A percentile compares a stretch with the other conserved stretches of the same genome.
Conservation (phyloP, 2,888 invertebrate genomes). For the Tryphoninae sp. region DNA sequence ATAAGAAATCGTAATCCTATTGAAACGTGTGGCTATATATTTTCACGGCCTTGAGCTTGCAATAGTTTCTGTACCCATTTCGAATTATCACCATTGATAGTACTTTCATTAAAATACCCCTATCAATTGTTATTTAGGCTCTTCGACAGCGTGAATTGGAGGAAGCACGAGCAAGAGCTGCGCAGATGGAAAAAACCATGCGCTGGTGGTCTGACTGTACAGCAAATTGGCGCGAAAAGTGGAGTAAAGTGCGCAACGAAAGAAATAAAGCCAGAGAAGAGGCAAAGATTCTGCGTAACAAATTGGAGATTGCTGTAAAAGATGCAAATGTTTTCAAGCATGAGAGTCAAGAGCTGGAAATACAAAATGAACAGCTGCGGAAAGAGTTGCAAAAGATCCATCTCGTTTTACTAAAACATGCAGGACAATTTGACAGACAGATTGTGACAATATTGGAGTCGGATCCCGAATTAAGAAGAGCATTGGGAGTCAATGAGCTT, state of each 20-base stretch:
- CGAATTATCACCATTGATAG: not conserved
- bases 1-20: too few relatives aligned
- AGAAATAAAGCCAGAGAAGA: conserved; percentile 96
- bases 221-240: conserved; percentile 97
- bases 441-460: conserved; percentile 77
- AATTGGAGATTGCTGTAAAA: conserved; percentile 90
- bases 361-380: conserved; percentile 89
- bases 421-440: conserved; percentile 86
- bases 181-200: conserved; percentile 99
- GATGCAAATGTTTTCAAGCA: conserved; percentile 89
- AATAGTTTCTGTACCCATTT: not conserved
- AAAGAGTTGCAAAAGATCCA: conserved; percentile 92
- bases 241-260: conserved; percentile 96
- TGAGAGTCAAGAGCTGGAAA: conserved; percentile 90
- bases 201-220: conserved; percentile 99
- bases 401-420: conserved; percentile 86
- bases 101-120: not conserved
- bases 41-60: not conserved
- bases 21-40: too few relatives aligned
- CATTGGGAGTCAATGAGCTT: conserved; percentile 75
- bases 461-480: conserved; percentile 75
- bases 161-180: conserved; percentile 95
- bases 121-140: conserved; percentile 79
- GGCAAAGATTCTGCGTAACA: conserved; percentile 90
- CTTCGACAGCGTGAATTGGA: conserved; percentile 92